These are phyloP conservation scores for Hydractinia symbiolongicarpus DNA, from an alignment of 30 jellyfish, hydroid and myxozoan genomes.

Conservation along the genomic window DNA sequence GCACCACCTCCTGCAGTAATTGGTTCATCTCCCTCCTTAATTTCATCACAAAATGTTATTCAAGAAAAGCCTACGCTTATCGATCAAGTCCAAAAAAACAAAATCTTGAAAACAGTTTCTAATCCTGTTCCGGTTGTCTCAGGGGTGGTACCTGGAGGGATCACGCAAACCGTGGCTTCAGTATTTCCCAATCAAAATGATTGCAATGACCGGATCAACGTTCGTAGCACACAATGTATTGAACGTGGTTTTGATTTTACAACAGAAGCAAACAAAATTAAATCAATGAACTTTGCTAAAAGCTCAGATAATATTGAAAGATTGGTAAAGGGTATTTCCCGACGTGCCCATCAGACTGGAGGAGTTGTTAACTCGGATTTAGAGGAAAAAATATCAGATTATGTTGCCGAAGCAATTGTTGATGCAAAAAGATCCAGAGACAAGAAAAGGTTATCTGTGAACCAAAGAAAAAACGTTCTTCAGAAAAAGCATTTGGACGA, in stretches of 20 bases:
- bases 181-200: too few relatives aligned
- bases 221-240: too few relatives aligned
- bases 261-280: not conserved
- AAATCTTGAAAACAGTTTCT: too few relatives aligned
- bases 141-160: too few relatives aligned
- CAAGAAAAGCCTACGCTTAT: too few relatives aligned
- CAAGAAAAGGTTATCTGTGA: not conserved
- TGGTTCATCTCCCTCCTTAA: not conserved
- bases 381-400: slow-evolving; percentile 29
- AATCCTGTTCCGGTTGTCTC: too few relatives aligned
- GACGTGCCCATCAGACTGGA: slow-evolving; percentile 23
- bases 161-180: too few relatives aligned
- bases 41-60: too few relatives aligned
- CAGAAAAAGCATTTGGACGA: not conserved
- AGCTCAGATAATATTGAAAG: slow-evolving; percentile 26
- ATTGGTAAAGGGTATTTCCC: slow-evolving; percentile 32
- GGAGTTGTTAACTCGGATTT: slow-evolving; percentile 9
- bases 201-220: too few relatives aligned
- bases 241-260: not conserved
- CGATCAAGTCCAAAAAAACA: too few relatives aligned
- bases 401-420: slow-evolving; percentile 31
- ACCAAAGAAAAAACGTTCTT: not conserved
- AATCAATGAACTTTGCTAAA: not conserved
- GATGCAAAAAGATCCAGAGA: slow-evolving; percentile 13
- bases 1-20: not conserved